phyloP scores from a whole-genome alignment of 1,140 invertebrate species.

The Drosophila dunni region DNA sequence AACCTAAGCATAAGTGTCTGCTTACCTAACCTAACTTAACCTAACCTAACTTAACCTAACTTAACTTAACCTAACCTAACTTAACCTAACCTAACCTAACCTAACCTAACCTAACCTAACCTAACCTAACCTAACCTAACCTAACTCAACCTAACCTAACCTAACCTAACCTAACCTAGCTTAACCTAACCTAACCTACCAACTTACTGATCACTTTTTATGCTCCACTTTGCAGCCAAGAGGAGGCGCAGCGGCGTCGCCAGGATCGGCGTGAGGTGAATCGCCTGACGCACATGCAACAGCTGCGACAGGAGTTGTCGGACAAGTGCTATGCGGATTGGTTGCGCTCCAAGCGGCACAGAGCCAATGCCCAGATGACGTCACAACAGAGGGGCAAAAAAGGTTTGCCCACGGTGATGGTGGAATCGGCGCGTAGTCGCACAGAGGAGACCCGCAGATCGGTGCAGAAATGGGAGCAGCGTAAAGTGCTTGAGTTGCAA shows the following conservation, averaged over 20 bases:
- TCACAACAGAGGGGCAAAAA: background rate
- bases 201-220: too few species aligned
- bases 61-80: too few species aligned
- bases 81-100: too few species aligned
- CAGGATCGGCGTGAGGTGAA: slow-evolving; percentile 18
- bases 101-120: too few species aligned
- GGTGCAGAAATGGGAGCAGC: slow-evolving; percentile 18
- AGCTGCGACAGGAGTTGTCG: slow-evolving; percentile 32
- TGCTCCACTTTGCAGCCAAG: slow-evolving; percentile 4
- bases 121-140: too few species aligned
- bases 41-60: too few species aligned
- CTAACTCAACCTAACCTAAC: too few species aligned
- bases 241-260: background rate
- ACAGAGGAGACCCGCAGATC: background rate
- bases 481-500: slow-evolving; percentile 20
- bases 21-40: too few species aligned
- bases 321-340: slow-evolving; percentile 35
- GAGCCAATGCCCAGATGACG: background rate
- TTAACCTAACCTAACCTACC: too few species aligned
- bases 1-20: too few species aligned
- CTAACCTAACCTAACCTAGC: too few species aligned
- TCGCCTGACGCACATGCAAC: slow-evolving; percentile 9
- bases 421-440: background rate
- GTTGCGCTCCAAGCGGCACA: slow-evolving; percentile 37
- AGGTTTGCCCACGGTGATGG: background rate